Conservation (phyloP, 64 coral and sea anemone species). For the Dendronephthya gigantea region DNA sequence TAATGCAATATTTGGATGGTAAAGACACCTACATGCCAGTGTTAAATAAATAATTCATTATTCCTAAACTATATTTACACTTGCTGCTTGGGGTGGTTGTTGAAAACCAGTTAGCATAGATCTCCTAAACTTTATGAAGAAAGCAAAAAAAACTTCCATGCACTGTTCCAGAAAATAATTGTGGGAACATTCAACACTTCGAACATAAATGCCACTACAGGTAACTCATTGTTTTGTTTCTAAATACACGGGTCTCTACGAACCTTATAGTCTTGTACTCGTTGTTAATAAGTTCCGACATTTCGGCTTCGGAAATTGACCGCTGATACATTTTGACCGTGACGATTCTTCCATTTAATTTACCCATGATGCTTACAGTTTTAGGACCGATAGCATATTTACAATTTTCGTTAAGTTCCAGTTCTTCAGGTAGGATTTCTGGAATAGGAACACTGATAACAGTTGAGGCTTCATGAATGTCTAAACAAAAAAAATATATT, state of each 20-base stretch:
- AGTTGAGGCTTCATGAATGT: neutral
- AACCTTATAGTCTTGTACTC: slow-evolving; percentile 56
- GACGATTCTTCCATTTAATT: slow-evolving; percentile 12
- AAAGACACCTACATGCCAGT: slow-evolving; percentile 42
- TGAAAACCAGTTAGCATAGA: no score
- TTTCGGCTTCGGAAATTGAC: slow-evolving; percentile 4
- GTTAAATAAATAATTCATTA: neutral
- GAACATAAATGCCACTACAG: no score
- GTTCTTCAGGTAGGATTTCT: slow-evolving; percentile 18
- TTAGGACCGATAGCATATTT: slow-evolving; percentile 34
- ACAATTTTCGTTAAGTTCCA: slow-evolving; percentile 31
- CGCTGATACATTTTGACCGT: slow-evolving; percentile 61
- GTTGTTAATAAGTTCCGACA: slow-evolving; percentile 33
- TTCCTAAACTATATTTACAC: no score
- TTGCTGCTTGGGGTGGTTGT: neutral
- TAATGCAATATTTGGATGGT: slow-evolving; percentile 70
- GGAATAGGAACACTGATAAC: slow-evolving; percentile 37
- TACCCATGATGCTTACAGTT: slow-evolving; percentile 50
- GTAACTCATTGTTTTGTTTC: neutral
- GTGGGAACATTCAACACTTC: no score
- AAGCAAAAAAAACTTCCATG: no score
- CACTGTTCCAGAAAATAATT: no score
- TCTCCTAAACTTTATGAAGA: no score
- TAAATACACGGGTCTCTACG: neutral
- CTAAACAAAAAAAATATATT: neutral